Percentiles rank a stretch among this genome's conserved stretches.
Conservation (phyloP, 2,888 invertebrate species). For the Torymus aiolomorphi region DNA sequence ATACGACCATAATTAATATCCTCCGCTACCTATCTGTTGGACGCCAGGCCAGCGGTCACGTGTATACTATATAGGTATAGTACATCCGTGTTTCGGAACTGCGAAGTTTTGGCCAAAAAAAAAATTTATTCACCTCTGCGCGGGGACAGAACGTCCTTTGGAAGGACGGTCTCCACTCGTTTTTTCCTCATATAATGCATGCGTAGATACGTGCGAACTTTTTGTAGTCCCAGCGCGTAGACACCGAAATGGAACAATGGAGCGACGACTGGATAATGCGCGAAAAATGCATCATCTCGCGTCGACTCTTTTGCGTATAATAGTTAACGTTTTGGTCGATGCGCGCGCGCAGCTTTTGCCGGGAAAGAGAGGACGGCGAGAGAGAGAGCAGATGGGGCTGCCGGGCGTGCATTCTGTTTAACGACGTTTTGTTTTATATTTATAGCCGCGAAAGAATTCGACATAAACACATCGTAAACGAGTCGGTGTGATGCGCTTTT, state of each 20-base stretch:
- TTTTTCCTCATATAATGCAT: background rate
- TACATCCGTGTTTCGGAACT: background rate
- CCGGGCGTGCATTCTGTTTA: constrained; percentile 3
- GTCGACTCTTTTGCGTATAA: constrained; percentile 16
- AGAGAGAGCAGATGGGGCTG: background rate
- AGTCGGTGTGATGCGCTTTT: constrained; percentile 20
- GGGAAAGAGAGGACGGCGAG: background rate
- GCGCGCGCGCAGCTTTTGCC: background rate
- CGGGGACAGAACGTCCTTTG: constrained; percentile 32
- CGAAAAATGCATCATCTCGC: constrained; percentile 10
- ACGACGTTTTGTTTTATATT: constrained; percentile 42
- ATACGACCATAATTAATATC: constrained; percentile 43
- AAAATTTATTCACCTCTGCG: constrained; percentile 20
- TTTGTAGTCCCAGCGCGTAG: background rate
- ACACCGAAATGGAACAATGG: constrained; percentile 32
- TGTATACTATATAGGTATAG: no score
- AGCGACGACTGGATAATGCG: background rate
- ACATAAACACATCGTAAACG: constrained; percentile 49
- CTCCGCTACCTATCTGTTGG: background rate
- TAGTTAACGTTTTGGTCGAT: background rate
- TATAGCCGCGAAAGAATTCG: constrained; percentile 38
- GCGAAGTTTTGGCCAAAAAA: background rate
- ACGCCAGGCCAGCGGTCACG: no score
- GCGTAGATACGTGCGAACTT: background rate
- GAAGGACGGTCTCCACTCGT: constrained; percentile 31